Conservation (phyloP, 2,797 vertebrate genomes). For the Tolypeutes matacus region DNA sequence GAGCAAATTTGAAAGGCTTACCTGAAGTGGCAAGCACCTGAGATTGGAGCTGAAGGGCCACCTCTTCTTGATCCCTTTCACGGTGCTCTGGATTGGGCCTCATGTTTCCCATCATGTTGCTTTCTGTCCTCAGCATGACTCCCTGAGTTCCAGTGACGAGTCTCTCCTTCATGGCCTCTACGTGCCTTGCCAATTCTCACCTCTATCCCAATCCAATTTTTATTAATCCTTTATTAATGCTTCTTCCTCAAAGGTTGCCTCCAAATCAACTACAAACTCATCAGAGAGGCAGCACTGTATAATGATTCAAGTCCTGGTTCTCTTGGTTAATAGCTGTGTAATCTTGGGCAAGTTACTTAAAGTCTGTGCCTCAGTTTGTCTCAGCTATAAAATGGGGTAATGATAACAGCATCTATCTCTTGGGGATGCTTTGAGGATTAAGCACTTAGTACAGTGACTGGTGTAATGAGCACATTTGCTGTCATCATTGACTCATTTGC, state of each 20-base stretch:
- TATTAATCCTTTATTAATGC: slow-evolving; percentile 9
- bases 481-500: not conserved
- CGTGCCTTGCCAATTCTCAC: not conserved
- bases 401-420: not conserved
- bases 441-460: not conserved
- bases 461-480: not conserved
- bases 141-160: not conserved
- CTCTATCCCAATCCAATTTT: not conserved
- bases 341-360: not conserved
- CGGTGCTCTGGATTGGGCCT: not conserved
- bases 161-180: not conserved
- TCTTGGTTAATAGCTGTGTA: not conserved
- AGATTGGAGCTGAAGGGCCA: not conserved
- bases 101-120: not conserved
- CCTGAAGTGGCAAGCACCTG: not conserved
- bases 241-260: not conserved
- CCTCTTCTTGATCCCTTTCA: not conserved
- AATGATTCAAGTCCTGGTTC: not conserved
- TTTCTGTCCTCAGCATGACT: not conserved
- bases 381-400: not conserved
- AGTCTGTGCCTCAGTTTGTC: not conserved
- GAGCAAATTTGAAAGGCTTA: not conserved
- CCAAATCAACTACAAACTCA: not conserved
- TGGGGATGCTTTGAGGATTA: not conserved
- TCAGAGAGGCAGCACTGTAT: not conserved